phyloP scores from a whole-genome alignment of 2,888 invertebrate genomes.

The Lycaena phlaeas region DNA sequence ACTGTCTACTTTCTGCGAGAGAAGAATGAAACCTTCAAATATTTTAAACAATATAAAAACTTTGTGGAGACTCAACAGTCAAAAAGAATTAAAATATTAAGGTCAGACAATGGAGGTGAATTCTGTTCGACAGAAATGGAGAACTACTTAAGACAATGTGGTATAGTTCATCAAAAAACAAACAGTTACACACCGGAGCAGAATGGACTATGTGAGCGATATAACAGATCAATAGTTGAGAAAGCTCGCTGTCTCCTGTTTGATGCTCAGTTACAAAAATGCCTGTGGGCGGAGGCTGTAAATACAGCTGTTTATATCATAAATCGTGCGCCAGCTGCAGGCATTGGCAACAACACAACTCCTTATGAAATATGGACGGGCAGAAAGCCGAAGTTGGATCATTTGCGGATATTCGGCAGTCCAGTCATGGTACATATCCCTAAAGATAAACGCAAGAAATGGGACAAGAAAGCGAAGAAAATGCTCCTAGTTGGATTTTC shows the following conservation, averaged over 20 bases:
- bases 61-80: background rate
- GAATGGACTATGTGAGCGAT: background rate
- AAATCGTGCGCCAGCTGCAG: background rate
- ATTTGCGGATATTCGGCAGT: slow-evolving; percentile 20
- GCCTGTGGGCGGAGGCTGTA: background rate
- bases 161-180: too few relatives aligned
- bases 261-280: background rate
- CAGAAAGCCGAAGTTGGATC: slow-evolving; percentile 18
- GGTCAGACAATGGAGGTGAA: background rate
- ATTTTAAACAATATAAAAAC: background rate
- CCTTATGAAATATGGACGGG: slow-evolving; percentile 21
- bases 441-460: slow-evolving; percentile 19
- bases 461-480: slow-evolving; percentile 21
- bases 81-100: background rate
- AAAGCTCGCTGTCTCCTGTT: background rate
- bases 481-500: slow-evolving; percentile 20
- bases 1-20: slow-evolving; percentile 10
- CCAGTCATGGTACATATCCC: slow-evolving; percentile 17
- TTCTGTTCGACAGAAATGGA: background rate
- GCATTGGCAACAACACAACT: slow-evolving; percentile 9
- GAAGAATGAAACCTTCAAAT: slow-evolving; percentile 2
- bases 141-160: background rate
- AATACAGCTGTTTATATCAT: background rate
- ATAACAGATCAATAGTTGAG: background rate
- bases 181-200: too few relatives aligned